Conservation (phyloP, 2,797 vertebrate species). For the Esox masquinongy region DNA sequence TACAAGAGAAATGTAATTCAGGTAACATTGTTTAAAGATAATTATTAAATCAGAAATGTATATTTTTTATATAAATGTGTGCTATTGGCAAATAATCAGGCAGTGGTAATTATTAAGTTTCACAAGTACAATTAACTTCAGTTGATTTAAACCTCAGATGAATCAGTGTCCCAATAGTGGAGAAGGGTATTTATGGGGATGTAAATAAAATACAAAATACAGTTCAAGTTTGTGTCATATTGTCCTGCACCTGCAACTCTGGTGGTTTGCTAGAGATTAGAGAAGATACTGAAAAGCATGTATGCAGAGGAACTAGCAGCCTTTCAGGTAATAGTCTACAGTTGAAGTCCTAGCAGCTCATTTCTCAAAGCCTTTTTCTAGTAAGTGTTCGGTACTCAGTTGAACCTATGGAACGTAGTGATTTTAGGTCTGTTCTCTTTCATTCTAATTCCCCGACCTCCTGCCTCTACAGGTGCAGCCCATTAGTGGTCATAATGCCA, state of each 20-base stretch:
- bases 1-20: too few relatives aligned
- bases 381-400: slow-evolving; percentile 42
- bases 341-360: background rate
- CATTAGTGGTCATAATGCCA: slow-evolving; percentile 87
- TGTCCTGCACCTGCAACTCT: background rate
- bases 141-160: too few relatives aligned
- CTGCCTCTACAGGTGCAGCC: slow-evolving; percentile 73
- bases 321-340: background rate
- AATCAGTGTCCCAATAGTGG: too few relatives aligned
- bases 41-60: too few relatives aligned
- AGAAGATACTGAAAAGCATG: background rate
- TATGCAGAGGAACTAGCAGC: background rate
- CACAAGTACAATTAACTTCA: too few relatives aligned
- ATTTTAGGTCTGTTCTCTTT: slow-evolving; percentile 79
- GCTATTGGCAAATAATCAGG: too few relatives aligned
- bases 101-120: too few relatives aligned
- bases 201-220: too few relatives aligned
- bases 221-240: background rate
- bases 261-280: background rate
- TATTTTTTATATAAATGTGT: too few relatives aligned
- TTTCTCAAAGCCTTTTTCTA: slow-evolving; percentile 43
- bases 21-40: too few relatives aligned
- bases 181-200: too few relatives aligned
- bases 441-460: slow-evolving; percentile 80
- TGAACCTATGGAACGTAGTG: background rate